Percentiles rank a stretch among this genome's conserved stretches.
Conservation (phyloP, 2,797 vertebrate genomes). For the Bradypodion ventrale region DNA sequence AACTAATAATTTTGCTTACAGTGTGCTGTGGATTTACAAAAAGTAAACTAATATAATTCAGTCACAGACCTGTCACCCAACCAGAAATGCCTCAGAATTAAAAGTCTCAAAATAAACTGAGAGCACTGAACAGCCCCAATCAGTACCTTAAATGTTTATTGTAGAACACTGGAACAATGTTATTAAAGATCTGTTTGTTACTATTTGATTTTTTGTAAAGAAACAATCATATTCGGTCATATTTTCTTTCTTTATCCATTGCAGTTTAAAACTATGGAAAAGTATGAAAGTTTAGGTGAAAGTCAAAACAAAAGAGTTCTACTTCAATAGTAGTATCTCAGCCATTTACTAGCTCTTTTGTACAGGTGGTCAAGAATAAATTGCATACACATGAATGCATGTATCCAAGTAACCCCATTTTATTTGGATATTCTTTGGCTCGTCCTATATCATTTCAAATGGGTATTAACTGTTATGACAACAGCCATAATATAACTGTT, state of each 20-base stretch:
- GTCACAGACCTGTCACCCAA: neutral
- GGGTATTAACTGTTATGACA: neutral
- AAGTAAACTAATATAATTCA: neutral
- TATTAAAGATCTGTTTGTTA: slow-evolving; percentile 6
- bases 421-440: no score
- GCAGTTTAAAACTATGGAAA: no score
- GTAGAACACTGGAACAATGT: neutral
- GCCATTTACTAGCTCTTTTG: no score
- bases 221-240: neutral
- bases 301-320: no score
- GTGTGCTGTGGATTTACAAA: neutral
- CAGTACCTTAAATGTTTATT: neutral
- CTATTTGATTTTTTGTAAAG: neutral
- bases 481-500: neutral
- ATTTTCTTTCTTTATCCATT: no score
- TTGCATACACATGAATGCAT: no score
- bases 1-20: neutral
- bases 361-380: no score
- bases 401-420: no score
- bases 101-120: neutral
- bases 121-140: neutral
- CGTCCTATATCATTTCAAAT: no score
- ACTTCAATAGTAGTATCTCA: no score
- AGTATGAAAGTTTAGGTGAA: no score
- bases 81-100: neutral